Evolutionary conservation across 2,797 vertebrate species (phyloP), one percentile per base, ranked within the genome.

Genomic region (Schizopygopsis pylzovi): DNA sequence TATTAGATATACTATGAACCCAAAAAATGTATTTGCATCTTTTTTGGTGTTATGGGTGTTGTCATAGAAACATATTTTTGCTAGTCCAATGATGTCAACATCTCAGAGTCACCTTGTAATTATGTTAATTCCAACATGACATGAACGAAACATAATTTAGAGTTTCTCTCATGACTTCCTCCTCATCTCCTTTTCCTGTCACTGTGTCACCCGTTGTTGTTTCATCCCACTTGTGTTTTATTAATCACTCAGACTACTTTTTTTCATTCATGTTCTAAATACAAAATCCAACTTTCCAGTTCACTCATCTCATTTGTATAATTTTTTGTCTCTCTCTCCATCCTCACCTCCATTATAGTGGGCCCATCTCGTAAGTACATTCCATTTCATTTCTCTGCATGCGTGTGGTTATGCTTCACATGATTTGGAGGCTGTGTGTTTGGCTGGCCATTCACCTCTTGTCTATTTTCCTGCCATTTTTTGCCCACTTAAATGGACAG

Each of bases 281-380:
- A 75, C 47, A 89, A 56, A 76, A 87, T 71, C 84, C 85, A 73
- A 82, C 45, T 54, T 28, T 39, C 65, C 72, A 89, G 79, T 73
- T 65, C 85, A 88, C 85, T 86, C 86, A 90, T 91, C 89, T 92
- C 88, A 87, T 91, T 87, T 89, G 89, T 85, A 67, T 87, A 67
- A 79, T 88, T 85, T 85, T 92, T 73, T 91, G 87, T 86, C 79
- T 86, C 81, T 92, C 65, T 79, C 67, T 85, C 75, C 90, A 86
- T 68, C 73, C 75, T 85, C 78, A 76, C 65, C 63, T 87, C 61
- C 86, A 88, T 89, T 91, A 86, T 94, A 97, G 96, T 93, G 61
- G 95, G 95, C 68, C 93, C 93, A 91, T 95, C 94, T 92, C 87
- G 96, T 97, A 93, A 97, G 96, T 97, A 96, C 95, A 96, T 96